These are phyloP conservation scores for Mastomys natalensis DNA, from an alignment of 2,113 vertebrate genomes.

Conservation along the genomic window DNA sequence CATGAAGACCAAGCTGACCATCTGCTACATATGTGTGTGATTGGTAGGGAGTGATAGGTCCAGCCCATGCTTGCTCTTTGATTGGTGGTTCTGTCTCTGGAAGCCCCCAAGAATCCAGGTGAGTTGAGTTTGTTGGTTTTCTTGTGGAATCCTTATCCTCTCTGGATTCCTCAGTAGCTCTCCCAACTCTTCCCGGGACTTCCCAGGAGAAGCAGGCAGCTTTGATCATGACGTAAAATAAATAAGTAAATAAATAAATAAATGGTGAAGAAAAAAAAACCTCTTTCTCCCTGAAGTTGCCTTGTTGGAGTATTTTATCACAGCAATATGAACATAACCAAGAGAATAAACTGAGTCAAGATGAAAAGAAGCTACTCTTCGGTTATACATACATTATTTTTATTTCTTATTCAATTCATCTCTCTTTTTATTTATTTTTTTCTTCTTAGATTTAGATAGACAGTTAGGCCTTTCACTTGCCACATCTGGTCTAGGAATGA, in stretches of 20 bases:
- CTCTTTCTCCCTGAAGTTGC: background rate
- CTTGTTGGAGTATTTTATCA: background rate
- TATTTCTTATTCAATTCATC: background rate
- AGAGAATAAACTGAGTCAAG: background rate
- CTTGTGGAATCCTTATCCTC: too few relatives aligned
- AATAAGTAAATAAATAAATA: too few relatives aligned
- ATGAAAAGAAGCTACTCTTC: background rate
- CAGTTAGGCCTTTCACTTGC: background rate
- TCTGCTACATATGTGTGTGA: too few relatives aligned
- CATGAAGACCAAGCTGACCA: background rate
- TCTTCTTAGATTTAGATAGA: slow-evolving; percentile 7
- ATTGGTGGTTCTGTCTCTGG: too few relatives aligned
- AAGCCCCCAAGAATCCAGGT: too few relatives aligned
- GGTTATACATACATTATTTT: background rate
- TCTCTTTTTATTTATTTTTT: background rate
- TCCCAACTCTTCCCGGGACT: too few relatives aligned
- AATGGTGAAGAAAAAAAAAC: background rate
- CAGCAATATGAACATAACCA: background rate
- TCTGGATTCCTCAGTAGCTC: too few relatives aligned
- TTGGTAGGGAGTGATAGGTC: too few relatives aligned
- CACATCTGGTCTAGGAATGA: background rate
- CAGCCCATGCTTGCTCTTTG: too few relatives aligned
- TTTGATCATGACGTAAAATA: too few relatives aligned
- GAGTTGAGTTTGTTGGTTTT: too few relatives aligned
- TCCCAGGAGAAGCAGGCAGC: too few relatives aligned